phyloP scores from a whole-genome alignment of 2,797 vertebrate genomes.

The Chiroxiphia lanceolata region DNA sequence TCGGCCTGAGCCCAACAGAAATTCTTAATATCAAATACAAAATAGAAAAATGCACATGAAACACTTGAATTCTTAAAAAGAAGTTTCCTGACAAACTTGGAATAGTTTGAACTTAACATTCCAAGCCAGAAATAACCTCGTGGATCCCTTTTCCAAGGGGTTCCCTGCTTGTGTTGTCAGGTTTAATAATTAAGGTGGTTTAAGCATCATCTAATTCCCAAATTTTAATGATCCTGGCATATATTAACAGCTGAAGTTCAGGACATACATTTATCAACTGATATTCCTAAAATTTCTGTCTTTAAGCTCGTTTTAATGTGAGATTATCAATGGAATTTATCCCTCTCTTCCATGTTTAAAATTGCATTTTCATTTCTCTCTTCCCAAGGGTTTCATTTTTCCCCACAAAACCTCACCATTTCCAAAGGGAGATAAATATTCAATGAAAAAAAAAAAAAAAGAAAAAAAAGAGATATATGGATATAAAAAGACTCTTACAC shows the following conservation, averaged over 20 bases:
- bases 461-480: neutral
- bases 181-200: neutral
- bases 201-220: neutral
- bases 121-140: neutral
- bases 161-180: neutral
- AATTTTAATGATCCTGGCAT: neutral
- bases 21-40: no score
- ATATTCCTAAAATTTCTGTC: neutral
- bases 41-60: neutral
- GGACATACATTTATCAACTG: neutral
- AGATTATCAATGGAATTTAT: neutral
- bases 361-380: neutral
- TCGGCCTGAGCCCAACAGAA: neutral
- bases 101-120: neutral
- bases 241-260: neutral
- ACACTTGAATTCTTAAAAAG: neutral
- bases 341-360: neutral
- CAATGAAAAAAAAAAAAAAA: neutral
- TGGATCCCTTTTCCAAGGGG: neutral
- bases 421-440: slow-evolving; percentile 24
- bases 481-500: neutral
- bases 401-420: neutral
- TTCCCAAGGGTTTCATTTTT: neutral
- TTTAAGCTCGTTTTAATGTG: neutral
- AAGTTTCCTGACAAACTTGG: neutral